These are phyloP conservation scores for Chinchilla lanigera DNA, from an alignment of 2,113 vertebrate species.

Conservation along the genomic window DNA sequence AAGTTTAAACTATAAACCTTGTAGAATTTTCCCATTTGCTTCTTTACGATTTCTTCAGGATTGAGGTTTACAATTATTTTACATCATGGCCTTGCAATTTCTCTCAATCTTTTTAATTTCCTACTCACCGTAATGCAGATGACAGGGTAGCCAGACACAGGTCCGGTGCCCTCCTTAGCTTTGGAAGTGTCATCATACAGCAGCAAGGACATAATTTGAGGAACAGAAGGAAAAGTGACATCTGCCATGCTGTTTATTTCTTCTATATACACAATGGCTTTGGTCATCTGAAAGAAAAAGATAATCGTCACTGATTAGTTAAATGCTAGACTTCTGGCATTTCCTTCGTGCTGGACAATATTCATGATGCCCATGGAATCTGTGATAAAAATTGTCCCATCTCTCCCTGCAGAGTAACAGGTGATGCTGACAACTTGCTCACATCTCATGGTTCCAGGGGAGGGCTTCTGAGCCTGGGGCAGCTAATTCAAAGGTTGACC, in stretches of 20 bases:
- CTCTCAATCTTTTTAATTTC: background rate
- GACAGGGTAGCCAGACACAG: constrained; percentile 94
- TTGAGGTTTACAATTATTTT: background rate
- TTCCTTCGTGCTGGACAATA: background rate
- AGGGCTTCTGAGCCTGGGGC: background rate
- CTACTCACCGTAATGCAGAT: constrained; percentile 95
- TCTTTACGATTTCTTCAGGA: background rate
- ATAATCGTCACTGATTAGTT: background rate
- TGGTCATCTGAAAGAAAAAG: constrained; percentile 87
- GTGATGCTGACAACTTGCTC: background rate
- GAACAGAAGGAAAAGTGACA: constrained; percentile 96
- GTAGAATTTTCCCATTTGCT: background rate
- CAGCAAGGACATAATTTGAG: constrained; percentile 93
- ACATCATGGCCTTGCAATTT: background rate
- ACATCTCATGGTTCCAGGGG: background rate
- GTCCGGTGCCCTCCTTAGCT: constrained; percentile 85
- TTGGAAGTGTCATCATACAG: constrained; percentile 90
- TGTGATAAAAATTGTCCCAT: background rate
- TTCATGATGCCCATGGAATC: background rate
- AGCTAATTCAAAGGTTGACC: background rate
- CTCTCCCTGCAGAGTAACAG: background rate
- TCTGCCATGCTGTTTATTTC: constrained; percentile 95
- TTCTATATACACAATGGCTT: constrained; percentile 96
- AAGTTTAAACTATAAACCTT: background rate
- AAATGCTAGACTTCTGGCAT: background rate